Evolutionary conservation across 1,140 invertebrate genomes (phyloP), one percentile per base, ranked within the genome.

Genomic region (Lepeophtheirus salmonis): DNA sequence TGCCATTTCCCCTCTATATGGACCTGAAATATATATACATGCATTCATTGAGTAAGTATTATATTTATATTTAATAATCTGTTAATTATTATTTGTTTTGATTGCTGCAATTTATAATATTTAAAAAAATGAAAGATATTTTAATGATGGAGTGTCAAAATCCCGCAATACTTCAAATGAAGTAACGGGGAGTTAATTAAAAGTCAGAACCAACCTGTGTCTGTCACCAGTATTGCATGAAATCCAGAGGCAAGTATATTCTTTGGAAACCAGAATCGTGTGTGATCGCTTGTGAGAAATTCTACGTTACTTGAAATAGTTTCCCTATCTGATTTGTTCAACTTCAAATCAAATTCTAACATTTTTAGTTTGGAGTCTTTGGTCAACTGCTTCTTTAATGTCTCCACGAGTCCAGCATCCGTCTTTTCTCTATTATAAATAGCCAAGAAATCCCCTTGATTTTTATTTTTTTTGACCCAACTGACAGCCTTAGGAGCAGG

Each of bases 211-310:
- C 16, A 62, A 57, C 48, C 72, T 50, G 71, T 72, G 62, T 74
- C 73, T 2, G 73, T 73, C 17, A 74, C 60, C 3, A 74, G 67
- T 13, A 74, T 64, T 13, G 73, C 71, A 17, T 66, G 67, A 3
- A 71, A 62, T 2, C 52, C 41, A 14, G 41, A 56, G 51, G 63
- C 49, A 54, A 65, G 62, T 24, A 67, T 16, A 13, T 21, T 57
- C 2, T 20, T 24, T 4, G 52, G 65, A 54, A 68, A 70, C 70
- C 70, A 71, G 60, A 71, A 71, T 2, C 65, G 65, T 4, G 65
- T 63, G 58, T 71, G 70, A 52, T 71, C 70, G 23, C 66, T 68
- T 24, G 67, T 66, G 1, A 70, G 30, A 48, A 71, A 68, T 50
- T 68, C 66, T n/a, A 67, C 25, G 57, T 68, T 64, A 23, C 64